Base-by-base conservation (phyloP, 2,113 vertebrate species). In the Xiphorhynchus elegans region DNA sequence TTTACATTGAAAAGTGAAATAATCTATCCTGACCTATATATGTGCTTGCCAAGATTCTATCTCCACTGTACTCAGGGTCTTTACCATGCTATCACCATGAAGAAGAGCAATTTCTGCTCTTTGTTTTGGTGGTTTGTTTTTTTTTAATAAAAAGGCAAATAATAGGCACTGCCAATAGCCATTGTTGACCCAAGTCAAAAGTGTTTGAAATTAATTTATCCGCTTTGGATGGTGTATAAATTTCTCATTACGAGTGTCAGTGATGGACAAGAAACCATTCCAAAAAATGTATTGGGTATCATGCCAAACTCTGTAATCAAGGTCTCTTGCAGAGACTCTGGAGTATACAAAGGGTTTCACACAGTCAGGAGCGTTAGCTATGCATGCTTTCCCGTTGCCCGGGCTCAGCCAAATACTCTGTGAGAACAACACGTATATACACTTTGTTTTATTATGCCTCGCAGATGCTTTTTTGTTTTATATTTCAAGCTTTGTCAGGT, bases 381-480 rank as follows among this genome's bases (percentile, higher is more conserved):
- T 99, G 99, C 99, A 99, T 99, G 98, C 99, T 98, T 99, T 98
- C 97, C 95, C 98, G 99, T 99, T 99, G 99, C 99, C 98, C 28
- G 96, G 99, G 99, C 98, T 99, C 98, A 98, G 98, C 96, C 97
- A 97, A 97, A 98, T 95, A 98, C 97, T 97, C 97, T 95, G 97
- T 98, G 97, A 98, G 98, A 98, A 97, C 97, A 97, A 98, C 98
- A 98, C 97, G 98, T 98, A 98, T 98, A 98, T 98, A 98, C 98
- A 97, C 97, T 98, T 98, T 97, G 97, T 97, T 98, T 98, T 98
- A 98, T 98, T 98, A 97, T 98, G 98, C 97, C 84, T 97, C 89
- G 85, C 98, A 98, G 98, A 98, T 98, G 97, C 97, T 92, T 97
- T 97, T 97, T 98, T 95, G 97, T 97, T 98, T 98, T 95, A 96